Evolutionary conservation across 1,140 invertebrate genomes (phyloP).

Genomic region (Nautilus pompilius): DNA sequence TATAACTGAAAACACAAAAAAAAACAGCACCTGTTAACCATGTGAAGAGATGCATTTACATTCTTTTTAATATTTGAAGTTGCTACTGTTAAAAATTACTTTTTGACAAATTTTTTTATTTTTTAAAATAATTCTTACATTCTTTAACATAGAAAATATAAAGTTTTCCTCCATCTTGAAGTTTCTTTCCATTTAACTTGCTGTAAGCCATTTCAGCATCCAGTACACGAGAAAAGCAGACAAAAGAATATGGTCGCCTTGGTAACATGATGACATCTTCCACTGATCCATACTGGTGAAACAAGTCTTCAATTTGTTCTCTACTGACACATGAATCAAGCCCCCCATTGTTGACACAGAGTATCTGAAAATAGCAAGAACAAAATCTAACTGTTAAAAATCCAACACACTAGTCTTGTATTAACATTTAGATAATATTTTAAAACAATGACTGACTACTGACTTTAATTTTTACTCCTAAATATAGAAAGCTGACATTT

Average conservation of each 20-base stretch:
- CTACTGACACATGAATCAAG: conserved; percentile 68
- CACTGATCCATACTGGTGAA: conserved; percentile 57
- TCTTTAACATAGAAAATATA: neutral
- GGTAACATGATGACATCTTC: conserved; percentile 66
- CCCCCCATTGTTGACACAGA: conserved; percentile 73
- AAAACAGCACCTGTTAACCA: too few relatives aligned
- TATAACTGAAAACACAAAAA: neutral
- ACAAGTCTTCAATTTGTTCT: conserved; percentile 62
- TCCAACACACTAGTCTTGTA: too few relatives aligned
- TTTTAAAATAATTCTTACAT: too few relatives aligned
- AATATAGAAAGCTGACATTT: too few relatives aligned
- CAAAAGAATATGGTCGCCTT: conserved; percentile 74
- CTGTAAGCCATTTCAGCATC: conserved; percentile 62
- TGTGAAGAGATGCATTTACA: too few relatives aligned
- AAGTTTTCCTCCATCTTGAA: conserved; percentile 19
- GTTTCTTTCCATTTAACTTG: conserved; percentile 45
- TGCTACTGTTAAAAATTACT: too few relatives aligned
- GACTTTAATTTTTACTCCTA: too few relatives aligned
- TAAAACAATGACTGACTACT: too few relatives aligned
- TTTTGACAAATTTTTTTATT: too few relatives aligned
- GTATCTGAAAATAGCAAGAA: conserved; percentile 51
- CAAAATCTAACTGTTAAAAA: neutral
- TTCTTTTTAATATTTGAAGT: too few relatives aligned
- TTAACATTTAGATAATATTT: too few relatives aligned
- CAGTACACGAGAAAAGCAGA: conserved; percentile 59